Conservation (phyloP, 2,797 vertebrate species). For the Ptychadena robeensis region DNA sequence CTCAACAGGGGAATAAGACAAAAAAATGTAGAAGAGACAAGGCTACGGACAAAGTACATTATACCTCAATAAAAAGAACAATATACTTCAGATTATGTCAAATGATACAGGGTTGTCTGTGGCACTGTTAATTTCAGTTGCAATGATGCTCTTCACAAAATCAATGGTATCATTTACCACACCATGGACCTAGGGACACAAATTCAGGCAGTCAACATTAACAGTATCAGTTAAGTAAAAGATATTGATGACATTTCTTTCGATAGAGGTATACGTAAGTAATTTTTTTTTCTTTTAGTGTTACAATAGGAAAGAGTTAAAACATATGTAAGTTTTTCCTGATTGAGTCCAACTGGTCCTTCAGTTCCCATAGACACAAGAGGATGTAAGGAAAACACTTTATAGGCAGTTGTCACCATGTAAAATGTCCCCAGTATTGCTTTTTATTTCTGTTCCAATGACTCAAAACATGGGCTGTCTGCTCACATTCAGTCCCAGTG, state of each 20-base stretch:
- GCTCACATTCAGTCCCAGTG: too few relatives aligned
- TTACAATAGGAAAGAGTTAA: neutral
- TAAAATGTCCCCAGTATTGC: too few relatives aligned
- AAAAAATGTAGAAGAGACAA: too few relatives aligned
- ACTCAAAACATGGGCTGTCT: too few relatives aligned
- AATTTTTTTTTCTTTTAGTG: too few relatives aligned
- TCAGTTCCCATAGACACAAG: neutral
- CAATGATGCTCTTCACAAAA: conserved; percentile 93
- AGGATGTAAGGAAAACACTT: neutral
- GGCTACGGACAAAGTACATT: neutral
- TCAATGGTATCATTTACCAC: conserved; percentile 92
- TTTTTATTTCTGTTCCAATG: too few relatives aligned
- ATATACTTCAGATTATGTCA: neutral
- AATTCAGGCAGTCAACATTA: neutral
- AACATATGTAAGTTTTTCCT: neutral
- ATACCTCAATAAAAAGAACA: neutral
- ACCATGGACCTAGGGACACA: conserved; percentile 87
- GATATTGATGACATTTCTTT: neutral
- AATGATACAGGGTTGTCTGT: conserved; percentile 99
- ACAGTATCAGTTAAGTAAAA: neutral
- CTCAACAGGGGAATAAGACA: too few relatives aligned
- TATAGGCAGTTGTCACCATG: too few relatives aligned
- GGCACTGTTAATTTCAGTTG: conserved; percentile 95
- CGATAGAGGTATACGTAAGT: too few relatives aligned
- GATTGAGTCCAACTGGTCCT: neutral